Evolutionary conservation across 2,797 vertebrate species (phyloP).

Genomic region (Apogon hyalosoma): DNA sequence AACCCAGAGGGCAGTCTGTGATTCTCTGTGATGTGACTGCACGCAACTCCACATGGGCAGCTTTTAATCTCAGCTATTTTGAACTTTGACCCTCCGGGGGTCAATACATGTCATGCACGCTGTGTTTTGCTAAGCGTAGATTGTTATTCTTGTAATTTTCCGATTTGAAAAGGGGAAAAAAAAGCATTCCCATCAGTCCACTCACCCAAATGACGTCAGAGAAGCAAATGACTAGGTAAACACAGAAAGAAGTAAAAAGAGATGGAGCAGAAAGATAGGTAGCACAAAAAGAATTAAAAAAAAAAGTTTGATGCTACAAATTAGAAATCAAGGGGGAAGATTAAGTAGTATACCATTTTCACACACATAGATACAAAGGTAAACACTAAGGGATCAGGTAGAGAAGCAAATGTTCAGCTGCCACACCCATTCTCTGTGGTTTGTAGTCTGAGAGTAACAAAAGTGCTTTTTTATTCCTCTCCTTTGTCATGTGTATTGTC

Average conservation of each 20-base stretch:
- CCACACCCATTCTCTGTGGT: conserved; percentile 32
- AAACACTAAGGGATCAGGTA: background rate
- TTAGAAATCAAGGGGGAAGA: background rate
- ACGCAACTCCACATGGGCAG: conserved; percentile 12
- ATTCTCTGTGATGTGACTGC: conserved; percentile 33
- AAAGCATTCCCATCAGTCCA: conserved; percentile 48
- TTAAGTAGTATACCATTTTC: too few species aligned
- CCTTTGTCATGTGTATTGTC: conserved; percentile 7
- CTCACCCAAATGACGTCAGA: conserved; percentile 21
- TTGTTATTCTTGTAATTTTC: conserved; percentile 56
- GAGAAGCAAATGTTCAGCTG: conserved; percentile 17
- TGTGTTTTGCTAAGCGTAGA: conserved; percentile 31
- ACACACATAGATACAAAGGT: background rate
- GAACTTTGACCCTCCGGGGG: conserved; percentile 51
- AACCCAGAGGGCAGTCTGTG: conserved; percentile 22
- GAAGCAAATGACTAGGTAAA: conserved; percentile 27
- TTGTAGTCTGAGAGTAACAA: conserved; percentile 23
- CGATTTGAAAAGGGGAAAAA: conserved; percentile 29
- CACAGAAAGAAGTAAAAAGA: conserved; percentile 10
- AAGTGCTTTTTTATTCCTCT: conserved; percentile 20
- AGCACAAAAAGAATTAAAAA: background rate
- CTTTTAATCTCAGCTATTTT: conserved; percentile 35
- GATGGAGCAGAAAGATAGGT: background rate
- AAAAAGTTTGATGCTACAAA: background rate
- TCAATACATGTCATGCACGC: conserved; percentile 30